Base-by-base conservation (phyloP, 2,113 vertebrate genomes). In the Odontesthes bonariensis region DNA sequence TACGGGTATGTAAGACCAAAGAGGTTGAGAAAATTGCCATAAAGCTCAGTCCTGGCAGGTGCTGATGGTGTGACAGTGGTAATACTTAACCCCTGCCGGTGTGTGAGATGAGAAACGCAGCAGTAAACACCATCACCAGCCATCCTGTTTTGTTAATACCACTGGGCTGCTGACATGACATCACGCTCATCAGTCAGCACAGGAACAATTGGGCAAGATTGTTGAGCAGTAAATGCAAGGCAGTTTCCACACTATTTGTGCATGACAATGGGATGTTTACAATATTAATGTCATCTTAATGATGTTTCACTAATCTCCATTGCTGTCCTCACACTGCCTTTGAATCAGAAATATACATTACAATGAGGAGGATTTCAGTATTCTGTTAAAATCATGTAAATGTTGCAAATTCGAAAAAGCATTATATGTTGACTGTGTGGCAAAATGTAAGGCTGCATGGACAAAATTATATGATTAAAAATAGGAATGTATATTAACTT, bases 271-370 rank as follows among this genome's bases (percentile, higher is more conserved):
- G 51, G 54, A 58, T 66, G 55, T 69, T 81, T 40, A 77, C 55
- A 57, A 73, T 60, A 66, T 54, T 52, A 40, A 87, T 71, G 58
- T 56, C 19, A 8, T 33, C 75, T 86, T 73, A 73, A 84, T 81
- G 80, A 54, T 38, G 31, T 59, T 75, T 79, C 2, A 33, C 61
- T 69, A 64, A 64, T 69, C 76, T 70, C 47, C 65, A 6, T 9
- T 49, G 58, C 53, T 54, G 13, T 31, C 53, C 60, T 12, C 57
- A 2, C 1, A 1, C 14, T 53, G 42, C 44, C 44, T 46, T 57
- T 47, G 19, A 16, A 20, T 58, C 19, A 53, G 51, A 83, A 9
- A 11, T 35, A 40, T n/a, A 17, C 46, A 10, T 10, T 52, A 16
- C 62, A 27, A 5, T 33, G 14, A 0, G n/a, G 1, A 13, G 5